Percentiles rank a stretch among this genome's conserved stretches.
Conservation (phyloP, 2,113 vertebrate species). For the Ornithorhynchus anatinus region DNA sequence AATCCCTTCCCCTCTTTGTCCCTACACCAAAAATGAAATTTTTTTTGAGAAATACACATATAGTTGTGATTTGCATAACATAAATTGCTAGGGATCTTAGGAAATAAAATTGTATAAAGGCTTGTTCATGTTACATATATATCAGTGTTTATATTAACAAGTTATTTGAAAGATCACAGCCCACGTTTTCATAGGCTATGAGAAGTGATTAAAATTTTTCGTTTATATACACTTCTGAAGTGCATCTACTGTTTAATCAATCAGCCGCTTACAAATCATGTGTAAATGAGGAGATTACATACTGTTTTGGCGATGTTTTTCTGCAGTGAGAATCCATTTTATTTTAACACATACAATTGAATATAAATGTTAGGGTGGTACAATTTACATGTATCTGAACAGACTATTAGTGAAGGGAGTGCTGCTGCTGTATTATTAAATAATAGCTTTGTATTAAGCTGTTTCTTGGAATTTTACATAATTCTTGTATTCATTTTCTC, state of each 20-base stretch:
- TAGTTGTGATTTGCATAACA: no score
- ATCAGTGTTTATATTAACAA: slow-evolving; percentile 32
- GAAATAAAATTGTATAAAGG: slow-evolving; percentile 13
- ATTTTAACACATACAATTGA: slow-evolving; percentile 27
- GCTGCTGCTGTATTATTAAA: slow-evolving; percentile 11
- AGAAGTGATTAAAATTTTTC: slow-evolving; percentile 24
- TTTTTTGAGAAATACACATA: no score
- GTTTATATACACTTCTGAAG: slow-evolving; percentile 16
- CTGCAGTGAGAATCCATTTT: slow-evolving; percentile 3
- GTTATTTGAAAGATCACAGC: slow-evolving; percentile 31
- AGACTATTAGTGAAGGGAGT: slow-evolving; percentile 2
- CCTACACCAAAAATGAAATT: no score
- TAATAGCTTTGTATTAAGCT: slow-evolving; percentile 16
- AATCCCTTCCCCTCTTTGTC: no score
- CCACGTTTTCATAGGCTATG: slow-evolving; percentile 23
- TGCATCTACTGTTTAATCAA: slow-evolving; percentile 45
- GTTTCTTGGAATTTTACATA: slow-evolving; percentile 24
- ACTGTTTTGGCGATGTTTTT: slow-evolving; percentile 24
- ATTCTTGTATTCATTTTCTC: slow-evolving; percentile 30
- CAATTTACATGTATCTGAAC: slow-evolving; percentile 17
- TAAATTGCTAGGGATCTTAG: neutral
- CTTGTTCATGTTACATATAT: neutral
- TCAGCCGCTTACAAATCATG: slow-evolving; percentile 25
- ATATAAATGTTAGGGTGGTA: slow-evolving; percentile 28
- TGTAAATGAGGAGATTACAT: slow-evolving; percentile 34